A percentile compares a stretch with the other conserved stretches of the same genome.
Evolutionary conservation across 2,888 invertebrate genomes (phyloP).

Genomic region (Chirona hameri): DNA sequence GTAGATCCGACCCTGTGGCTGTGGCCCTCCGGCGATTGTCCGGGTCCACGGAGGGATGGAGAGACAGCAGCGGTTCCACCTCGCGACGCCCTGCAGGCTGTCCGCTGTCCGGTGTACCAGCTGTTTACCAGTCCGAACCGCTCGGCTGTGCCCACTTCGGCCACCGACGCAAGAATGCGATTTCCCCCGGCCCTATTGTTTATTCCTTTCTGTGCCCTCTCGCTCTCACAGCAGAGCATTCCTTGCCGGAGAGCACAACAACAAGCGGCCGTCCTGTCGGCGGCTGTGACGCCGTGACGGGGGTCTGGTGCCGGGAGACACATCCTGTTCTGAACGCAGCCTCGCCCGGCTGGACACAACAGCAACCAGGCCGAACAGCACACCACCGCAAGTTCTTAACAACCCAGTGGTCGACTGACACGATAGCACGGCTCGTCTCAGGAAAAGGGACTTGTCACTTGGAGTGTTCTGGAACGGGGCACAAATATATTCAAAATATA

Average conservation of each 20-base stretch:
- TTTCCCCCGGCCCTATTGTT: slow-evolving; percentile 4
- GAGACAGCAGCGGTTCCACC: too few species aligned
- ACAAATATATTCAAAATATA: too few species aligned
- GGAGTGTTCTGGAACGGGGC: too few species aligned
- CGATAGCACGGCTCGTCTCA: too few species aligned
- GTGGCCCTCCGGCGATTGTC: too few species aligned
- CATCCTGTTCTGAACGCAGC: neutral
- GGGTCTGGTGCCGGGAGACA: neutral
- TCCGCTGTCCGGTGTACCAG: neutral
- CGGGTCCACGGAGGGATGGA: too few species aligned
- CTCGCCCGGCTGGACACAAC: neutral
- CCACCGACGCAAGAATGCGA: neutral
- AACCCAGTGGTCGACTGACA: too few species aligned
- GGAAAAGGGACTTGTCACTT: too few species aligned
- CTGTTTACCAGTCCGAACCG: neutral
- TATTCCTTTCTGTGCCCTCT: slow-evolving; percentile 5
- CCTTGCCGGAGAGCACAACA: neutral
- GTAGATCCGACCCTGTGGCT: too few species aligned
- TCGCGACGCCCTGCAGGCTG: too few species aligned
- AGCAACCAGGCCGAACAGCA: too few species aligned
- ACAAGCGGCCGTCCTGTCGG: neutral
- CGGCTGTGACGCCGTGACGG: neutral
- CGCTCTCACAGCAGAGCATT: neutral
- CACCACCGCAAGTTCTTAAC: too few species aligned
- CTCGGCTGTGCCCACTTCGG: neutral